phyloP scores from a whole-genome alignment of 2,888 invertebrate species.

The Pammene aurita region DNA sequence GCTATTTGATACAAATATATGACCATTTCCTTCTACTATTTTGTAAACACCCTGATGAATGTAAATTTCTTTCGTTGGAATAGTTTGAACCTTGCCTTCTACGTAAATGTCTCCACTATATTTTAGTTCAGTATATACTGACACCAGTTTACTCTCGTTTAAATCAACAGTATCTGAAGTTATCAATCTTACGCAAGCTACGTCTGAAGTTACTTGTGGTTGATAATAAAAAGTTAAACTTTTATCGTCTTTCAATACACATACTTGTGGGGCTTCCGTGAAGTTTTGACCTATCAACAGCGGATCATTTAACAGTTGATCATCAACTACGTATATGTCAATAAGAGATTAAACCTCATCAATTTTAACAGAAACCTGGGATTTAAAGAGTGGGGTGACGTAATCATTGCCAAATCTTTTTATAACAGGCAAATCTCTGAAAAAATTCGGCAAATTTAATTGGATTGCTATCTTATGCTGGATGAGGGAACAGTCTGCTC shows the following conservation, averaged over 20 bases:
- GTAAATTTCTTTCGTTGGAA: conserved; percentile 13
- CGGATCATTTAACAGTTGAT: not conserved
- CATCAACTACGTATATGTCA: conserved; percentile 8
- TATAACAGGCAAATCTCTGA: conserved; percentile 4
- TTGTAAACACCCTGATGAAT: conserved; percentile 8
- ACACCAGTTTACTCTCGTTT: not conserved
- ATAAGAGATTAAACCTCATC: conserved; percentile 8
- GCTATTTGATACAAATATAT: conserved; percentile 3
- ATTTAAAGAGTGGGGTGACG: conserved; percentile 12
- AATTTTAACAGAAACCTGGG: not conserved
- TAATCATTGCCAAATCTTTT: conserved; percentile 5
- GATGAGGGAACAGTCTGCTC: conserved; percentile 6
- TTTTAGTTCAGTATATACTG: not conserved
- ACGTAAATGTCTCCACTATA: conserved; percentile 15
- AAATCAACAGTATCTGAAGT: not conserved
- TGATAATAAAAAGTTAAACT: not conserved
- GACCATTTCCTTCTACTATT: conserved; percentile 5
- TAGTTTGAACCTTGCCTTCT: conserved; percentile 8
- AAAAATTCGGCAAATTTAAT: not conserved
- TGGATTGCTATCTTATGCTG: not conserved
- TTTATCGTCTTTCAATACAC: not conserved
- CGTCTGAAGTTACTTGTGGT: conserved; percentile 1
- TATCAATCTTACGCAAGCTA: not conserved
- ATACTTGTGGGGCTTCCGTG: not conserved
- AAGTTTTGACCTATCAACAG: conserved; percentile 9